Evolutionary conservation across 2,113 vertebrate species (phyloP).

Genomic region (Trichechus manatus): DNA sequence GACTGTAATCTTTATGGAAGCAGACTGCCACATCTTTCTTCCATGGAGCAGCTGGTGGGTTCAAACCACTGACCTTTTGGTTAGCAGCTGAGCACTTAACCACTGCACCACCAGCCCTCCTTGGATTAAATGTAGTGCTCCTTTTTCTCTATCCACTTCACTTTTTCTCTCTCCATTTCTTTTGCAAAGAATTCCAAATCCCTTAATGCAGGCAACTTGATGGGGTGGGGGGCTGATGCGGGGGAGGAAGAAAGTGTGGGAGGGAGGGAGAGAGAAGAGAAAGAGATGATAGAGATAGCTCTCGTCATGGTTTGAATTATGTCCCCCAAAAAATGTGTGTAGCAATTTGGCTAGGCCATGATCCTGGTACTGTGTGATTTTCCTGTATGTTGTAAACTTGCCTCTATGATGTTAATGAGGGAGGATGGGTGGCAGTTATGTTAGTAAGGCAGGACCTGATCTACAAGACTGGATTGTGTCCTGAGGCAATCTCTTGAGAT

Average conservation of each 20-base stretch:
- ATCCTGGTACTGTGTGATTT: too few relatives aligned
- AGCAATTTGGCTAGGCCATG: too few relatives aligned
- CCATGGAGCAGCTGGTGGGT: background rate
- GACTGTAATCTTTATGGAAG: too few relatives aligned
- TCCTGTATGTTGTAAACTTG: too few relatives aligned
- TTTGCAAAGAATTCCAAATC: conserved; percentile 3
- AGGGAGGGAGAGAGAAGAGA: background rate
- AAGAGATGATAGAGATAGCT: background rate
- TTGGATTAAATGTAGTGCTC: background rate
- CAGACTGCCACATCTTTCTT: background rate
- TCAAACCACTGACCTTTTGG: background rate
- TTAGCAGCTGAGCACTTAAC: background rate
- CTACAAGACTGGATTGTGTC: too few relatives aligned
- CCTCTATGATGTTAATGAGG: too few relatives aligned
- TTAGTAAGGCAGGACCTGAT: too few relatives aligned
- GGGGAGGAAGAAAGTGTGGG: background rate
- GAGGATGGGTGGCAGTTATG: too few relatives aligned
- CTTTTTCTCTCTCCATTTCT: background rate
- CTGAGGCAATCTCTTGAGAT: too few relatives aligned
- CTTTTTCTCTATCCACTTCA: background rate
- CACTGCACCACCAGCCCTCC: background rate
- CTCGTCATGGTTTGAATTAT: too few relatives aligned
- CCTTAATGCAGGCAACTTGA: background rate
- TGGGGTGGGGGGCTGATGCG: background rate
- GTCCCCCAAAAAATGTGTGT: too few relatives aligned